Base-by-base conservation (phyloP, 2,888 invertebrate species). In the Aphodius granarius region DNA sequence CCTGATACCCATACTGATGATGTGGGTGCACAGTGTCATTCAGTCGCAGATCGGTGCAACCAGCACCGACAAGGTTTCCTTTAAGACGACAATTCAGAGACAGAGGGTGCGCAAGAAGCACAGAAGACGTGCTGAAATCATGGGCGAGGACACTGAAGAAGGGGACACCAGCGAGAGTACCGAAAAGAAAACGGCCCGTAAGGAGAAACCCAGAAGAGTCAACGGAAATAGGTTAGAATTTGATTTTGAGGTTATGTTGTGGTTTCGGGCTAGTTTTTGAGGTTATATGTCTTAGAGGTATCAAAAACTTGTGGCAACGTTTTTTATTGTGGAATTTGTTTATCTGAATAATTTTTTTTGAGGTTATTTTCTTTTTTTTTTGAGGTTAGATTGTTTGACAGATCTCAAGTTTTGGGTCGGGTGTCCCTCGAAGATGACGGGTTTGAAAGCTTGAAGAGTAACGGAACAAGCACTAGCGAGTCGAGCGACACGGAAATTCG, bases 371-470 rank as follows among this genome's bases (percentile, higher is more conserved):
- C 6, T 43, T 3, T 6, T 43, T 43, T 43, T 23, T 43, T 43
- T n/a, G n/a, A 43, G 3, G 43, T 43, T 43, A 3, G 43, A 43
- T 0, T 43, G 43, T 1, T 43, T 23, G 9, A 23, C 68, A 74
- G 74, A 20, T 6, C 70, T 17, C 70, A 71, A 74, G 18, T 70
- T 63, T 22, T 71, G 15, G 43, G 43, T 43, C 43, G 43, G 13
- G 43, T 43, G 63, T 73, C 66, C 19, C 62, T 72, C 19, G 63
- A 75, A 79, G 95, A 95, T 83, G 95, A 95, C 83, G 95, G 95
- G 15, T 95, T 95, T 83, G 95, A 95, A 87, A 95, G 95, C 85
- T 89, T 95, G 6, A 95, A 94, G 82, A 94, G 94, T 9, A 94
- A 94, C 84, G 93, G 93, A 79, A 94, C 94, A 0, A 91, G 92